Evolutionary conservation across 2,888 invertebrate genomes (phyloP).

Genomic region (Bruchidius siliquastri): DNA sequence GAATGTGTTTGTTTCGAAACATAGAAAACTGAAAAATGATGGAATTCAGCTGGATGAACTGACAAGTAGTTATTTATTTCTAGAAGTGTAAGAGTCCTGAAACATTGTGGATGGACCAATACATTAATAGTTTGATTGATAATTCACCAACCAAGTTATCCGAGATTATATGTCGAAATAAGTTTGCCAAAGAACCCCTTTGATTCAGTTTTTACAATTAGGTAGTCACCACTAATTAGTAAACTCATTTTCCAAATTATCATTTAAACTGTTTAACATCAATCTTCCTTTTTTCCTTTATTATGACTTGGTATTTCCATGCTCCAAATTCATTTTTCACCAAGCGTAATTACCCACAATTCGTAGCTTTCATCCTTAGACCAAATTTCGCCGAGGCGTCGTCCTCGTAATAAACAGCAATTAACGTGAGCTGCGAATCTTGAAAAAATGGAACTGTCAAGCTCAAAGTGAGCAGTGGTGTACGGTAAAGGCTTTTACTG

Average conservation of each 20-base stretch:
- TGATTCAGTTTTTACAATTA: no score
- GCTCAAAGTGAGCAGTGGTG: background rate
- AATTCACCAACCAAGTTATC: no score
- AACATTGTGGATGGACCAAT: no score
- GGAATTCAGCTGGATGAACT: no score
- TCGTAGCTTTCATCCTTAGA: background rate
- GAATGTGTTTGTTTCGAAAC: no score
- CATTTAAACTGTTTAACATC: background rate
- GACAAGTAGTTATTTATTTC: no score
- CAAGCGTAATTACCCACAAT: background rate
- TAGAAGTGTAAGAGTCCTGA: no score
- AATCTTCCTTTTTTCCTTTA: background rate
- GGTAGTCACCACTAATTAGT: background rate
- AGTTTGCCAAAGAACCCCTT: no score
- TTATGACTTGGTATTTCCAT: background rate
- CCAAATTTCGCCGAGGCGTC: background rate
- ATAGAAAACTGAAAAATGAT: no score
- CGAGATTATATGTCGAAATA: no score
- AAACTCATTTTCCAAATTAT: background rate
- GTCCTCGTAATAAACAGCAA: background rate
- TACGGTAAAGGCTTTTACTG: no score
- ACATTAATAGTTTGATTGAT: no score
- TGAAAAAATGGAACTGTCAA: background rate
- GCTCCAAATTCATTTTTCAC: background rate
- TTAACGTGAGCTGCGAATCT: background rate